Conservation (phyloP, 1,140 invertebrate species). For the Caerostris darwini region DNA sequence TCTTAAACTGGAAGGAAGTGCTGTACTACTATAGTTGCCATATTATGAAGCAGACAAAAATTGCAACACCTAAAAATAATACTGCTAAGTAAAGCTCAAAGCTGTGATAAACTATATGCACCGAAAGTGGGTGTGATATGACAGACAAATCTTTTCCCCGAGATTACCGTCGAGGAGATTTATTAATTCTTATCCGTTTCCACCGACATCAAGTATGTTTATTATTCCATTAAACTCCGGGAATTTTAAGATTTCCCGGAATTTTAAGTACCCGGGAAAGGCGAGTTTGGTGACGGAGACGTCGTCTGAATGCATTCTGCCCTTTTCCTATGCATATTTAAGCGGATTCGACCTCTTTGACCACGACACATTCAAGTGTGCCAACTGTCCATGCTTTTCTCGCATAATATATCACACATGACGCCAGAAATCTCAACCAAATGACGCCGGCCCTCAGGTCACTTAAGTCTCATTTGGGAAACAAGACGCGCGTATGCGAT, state of each 20-base stretch:
- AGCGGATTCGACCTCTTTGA: neutral
- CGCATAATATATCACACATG: conserved; percentile 3
- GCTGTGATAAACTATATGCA: too few species aligned
- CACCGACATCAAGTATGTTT: neutral
- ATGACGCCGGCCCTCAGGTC: neutral
- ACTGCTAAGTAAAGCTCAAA: too few species aligned
- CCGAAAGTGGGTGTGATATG: neutral
- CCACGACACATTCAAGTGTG: conserved; percentile 29
- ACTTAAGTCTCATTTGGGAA: neutral
- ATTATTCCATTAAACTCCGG: conserved; percentile 44
- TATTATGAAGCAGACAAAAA: too few species aligned
- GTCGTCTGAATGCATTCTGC: neutral
- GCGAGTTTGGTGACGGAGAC: neutral
- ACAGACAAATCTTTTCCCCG: neutral
- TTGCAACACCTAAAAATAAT: too few species aligned
- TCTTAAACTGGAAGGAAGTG: too few species aligned
- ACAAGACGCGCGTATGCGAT: conserved; percentile 1
- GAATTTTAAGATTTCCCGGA: conserved; percentile 43
- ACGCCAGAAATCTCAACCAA: conserved; percentile 13
- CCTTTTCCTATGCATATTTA: conserved; percentile 22
- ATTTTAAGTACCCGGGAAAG: conserved; percentile 19
- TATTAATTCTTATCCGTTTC: neutral
- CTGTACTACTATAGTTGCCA: too few species aligned
- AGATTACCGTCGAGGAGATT: neutral
- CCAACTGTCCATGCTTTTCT: conserved; percentile 22